phyloP scores from a whole-genome alignment of 2,113 vertebrate species.

The Brienomyrus longianalis region DNA sequence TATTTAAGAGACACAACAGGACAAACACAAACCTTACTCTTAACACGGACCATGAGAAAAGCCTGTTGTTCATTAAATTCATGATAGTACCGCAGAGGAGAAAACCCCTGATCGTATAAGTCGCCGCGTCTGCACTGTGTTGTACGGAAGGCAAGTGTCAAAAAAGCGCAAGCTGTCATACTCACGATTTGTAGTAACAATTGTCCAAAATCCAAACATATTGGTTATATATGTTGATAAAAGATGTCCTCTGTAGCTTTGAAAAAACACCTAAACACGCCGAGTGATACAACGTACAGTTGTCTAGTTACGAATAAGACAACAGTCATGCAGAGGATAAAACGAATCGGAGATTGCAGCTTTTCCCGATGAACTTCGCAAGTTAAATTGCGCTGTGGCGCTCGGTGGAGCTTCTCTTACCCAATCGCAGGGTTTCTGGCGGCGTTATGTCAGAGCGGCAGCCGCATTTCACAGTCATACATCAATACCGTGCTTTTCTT shows the following conservation, averaged over 20 bases:
- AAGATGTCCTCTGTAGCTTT: background rate
- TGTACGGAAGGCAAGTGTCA: background rate
- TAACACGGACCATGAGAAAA: background rate
- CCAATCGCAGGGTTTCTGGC: background rate
- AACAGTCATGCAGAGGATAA: background rate
- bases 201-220: slow-evolving; percentile 1
- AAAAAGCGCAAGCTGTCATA: background rate
- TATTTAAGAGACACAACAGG: background rate
- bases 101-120: background rate
- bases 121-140: background rate
- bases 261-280: background rate
- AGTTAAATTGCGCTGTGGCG: background rate
- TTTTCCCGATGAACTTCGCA: background rate
- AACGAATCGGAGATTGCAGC: background rate
- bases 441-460: background rate
- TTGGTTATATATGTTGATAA: background rate
- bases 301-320: background rate
- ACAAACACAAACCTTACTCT: background rate
- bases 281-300: background rate
- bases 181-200: background rate
- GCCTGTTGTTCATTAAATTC: background rate
- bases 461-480: background rate
- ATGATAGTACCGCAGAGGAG: background rate
- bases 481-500: background rate
- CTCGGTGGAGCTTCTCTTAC: background rate